Base-by-base conservation (phyloP, 1,140 invertebrate species). In the Globodera rostochiensis region DNA sequence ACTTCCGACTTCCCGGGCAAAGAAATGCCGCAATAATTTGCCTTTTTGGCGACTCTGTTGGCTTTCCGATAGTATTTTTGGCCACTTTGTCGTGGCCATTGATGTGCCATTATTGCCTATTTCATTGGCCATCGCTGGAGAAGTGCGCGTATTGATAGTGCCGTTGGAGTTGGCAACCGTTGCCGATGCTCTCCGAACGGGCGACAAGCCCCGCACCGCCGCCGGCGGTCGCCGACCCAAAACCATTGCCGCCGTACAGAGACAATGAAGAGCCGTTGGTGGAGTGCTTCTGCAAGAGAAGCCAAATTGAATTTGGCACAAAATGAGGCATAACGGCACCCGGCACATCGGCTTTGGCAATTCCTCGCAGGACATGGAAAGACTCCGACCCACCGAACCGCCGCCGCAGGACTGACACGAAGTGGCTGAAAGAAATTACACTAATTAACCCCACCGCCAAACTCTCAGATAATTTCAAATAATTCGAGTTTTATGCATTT, bases 311-410 rank as follows among this genome's bases (percentile, higher is more conserved):
- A 69, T 9, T 9, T 15, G 67, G 36, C 36, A 36, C 36, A 36
- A 36, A 36, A 36, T 36, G 36, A 67, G 70, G 60, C 13, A 79
- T 78, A 47, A 60, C 79, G 67, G 69, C 69, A 78, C 84, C 60
- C 83, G 49, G 66, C 83, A 84, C 50, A 85, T 47, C 67, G 83
- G 83, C 25, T 82, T 85, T 45, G 83, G 83, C 19, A 84, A 49
- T 49, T 86, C 80, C 47, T 84, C 83, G 70, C 84, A 82, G 50
- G 79, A 79, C 25, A 60, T 67, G 46, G 6, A 67, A 45, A 80
- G 49, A 49, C 67, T 70, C 25, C 69, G 70, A 64, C 74, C 36
- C 36, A 80, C 75, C 60, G 79, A 80, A 60, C 77, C n/a, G 13
- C 70, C 64, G 60, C 66, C 77, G 36, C 77, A 79, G 19, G 77